Percentiles rank a stretch among this genome's conserved stretches.
Conservation (phyloP, 1,140 invertebrate species). For the Chrysopa pallens region DNA sequence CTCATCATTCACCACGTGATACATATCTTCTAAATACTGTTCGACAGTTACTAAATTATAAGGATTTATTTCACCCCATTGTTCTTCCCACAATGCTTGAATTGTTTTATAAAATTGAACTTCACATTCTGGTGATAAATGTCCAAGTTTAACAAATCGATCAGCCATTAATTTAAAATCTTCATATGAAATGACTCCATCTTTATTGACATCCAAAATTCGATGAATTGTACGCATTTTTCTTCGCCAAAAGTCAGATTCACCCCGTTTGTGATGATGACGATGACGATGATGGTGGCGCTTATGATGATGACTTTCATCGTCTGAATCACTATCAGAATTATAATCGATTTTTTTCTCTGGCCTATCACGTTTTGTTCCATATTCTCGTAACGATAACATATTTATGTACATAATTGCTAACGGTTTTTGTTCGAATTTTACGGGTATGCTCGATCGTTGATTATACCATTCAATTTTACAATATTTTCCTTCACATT, state of each 20-base stretch:
- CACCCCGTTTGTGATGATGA: constrained; percentile 23
- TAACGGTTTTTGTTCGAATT: not conserved
- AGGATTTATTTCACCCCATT: constrained; percentile 62
- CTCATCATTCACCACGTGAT: constrained; percentile 58
- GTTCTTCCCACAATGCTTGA: constrained; percentile 56
- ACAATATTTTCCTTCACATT: too few species aligned
- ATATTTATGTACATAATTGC: not conserved
- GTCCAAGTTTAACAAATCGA: constrained; percentile 51
- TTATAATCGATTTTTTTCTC: not conserved
- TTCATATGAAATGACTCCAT: constrained; percentile 65
- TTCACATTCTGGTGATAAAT: constrained; percentile 38
- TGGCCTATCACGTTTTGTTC: not conserved
- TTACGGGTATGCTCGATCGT: too few species aligned
- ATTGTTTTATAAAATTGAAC: constrained; percentile 46
- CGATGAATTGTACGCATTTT: constrained; percentile 74
- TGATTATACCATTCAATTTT: too few species aligned
- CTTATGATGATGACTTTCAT: not conserved
- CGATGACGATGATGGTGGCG: not conserved
- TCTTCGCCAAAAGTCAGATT: constrained; percentile 69
- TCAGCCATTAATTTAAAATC: constrained; percentile 56
- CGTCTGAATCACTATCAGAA: not conserved
- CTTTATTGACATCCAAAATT: constrained; percentile 66
- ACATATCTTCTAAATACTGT: constrained; percentile 62
- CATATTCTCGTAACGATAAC: not conserved
- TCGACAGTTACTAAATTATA: constrained; percentile 64